These are phyloP conservation scores for Varecia variegata DNA, from an alignment of 2,797 vertebrate species.

Conservation along the genomic window DNA sequence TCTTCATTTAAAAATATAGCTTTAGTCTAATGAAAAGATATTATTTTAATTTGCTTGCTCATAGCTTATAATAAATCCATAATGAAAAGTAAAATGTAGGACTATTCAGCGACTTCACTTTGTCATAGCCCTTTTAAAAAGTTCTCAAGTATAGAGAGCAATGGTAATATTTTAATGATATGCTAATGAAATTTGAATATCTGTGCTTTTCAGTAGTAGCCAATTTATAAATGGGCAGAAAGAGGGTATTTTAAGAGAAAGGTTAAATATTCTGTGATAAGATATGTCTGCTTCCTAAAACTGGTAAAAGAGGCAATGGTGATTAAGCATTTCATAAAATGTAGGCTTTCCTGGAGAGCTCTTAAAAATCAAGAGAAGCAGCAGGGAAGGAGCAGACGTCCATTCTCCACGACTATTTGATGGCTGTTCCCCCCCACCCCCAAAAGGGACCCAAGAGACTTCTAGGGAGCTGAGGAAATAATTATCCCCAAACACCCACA, in stretches of 20 bases:
- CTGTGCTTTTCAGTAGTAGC: background rate
- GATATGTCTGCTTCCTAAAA: background rate
- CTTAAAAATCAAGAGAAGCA: accelerated
- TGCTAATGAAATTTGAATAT: conserved; percentile 7
- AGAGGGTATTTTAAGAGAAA: conserved; percentile 64
- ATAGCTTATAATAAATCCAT: conserved; percentile 67
- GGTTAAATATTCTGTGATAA: background rate
- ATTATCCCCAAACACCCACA: accelerated
- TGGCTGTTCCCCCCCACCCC: accelerated
- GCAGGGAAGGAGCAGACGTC: accelerated
- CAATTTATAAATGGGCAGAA: background rate
- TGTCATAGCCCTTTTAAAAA: conserved; percentile 21
- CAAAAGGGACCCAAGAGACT: background rate
- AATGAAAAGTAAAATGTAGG: background rate
- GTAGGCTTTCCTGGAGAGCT: background rate
- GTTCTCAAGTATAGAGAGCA: conserved; percentile 22
- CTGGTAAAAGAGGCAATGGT: background rate
- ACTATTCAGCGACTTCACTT: background rate
- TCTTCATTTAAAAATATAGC: conserved; percentile 59
- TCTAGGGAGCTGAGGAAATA: background rate
- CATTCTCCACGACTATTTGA: accelerated
- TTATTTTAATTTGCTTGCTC: conserved; percentile 62
- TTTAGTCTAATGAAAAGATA: conserved; percentile 65
- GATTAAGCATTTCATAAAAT: background rate
- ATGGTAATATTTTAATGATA: conserved; percentile 29